Conservation (phyloP, 1,140 invertebrate species). For the Psilanteris sp. region DNA sequence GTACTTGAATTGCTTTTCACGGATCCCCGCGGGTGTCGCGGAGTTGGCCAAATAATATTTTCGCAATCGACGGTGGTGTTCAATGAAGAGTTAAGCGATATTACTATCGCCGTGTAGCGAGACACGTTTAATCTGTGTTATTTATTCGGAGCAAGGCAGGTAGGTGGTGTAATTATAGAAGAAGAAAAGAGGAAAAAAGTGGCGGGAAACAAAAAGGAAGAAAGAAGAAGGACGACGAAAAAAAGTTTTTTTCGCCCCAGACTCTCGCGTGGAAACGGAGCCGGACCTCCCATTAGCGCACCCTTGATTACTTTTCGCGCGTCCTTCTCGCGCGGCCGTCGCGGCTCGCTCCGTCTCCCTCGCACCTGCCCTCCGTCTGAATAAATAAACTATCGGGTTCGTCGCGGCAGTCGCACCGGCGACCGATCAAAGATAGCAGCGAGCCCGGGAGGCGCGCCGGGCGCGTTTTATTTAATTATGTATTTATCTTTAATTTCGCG, state of each 20-base stretch:
- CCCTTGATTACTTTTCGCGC: slow-evolving; percentile 80
- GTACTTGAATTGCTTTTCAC: no score
- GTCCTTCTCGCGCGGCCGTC: slow-evolving; percentile 60
- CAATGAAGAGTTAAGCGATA: slow-evolving; percentile 62
- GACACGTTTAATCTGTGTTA: slow-evolving; percentile 78
- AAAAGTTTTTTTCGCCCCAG: slow-evolving; percentile 70
- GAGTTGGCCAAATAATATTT: no score
- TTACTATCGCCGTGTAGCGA: slow-evolving; percentile 67
- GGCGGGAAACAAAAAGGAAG: slow-evolving; percentile 54
- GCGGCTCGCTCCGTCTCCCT: slow-evolving; percentile 26
- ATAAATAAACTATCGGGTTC: slow-evolving; percentile 80
- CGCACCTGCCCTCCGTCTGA: slow-evolving; percentile 71
- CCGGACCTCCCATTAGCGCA: slow-evolving; percentile 76
- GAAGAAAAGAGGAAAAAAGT: slow-evolving; percentile 68
- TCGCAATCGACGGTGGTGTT: slow-evolving; percentile 13
- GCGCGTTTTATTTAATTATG: slow-evolving; percentile 78
- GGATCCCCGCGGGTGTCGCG: no score
- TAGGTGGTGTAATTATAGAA: slow-evolving; percentile 77
- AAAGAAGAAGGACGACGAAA: slow-evolving; percentile 74
- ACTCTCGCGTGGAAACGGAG: slow-evolving; percentile 64
- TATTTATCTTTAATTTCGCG: slow-evolving; percentile 66
- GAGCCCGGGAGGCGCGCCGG: slow-evolving; percentile 67
- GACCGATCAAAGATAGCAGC: slow-evolving; percentile 77
- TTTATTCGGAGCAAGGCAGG: slow-evolving; percentile 71
- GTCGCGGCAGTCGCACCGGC: slow-evolving; percentile 68